phyloP scores from a whole-genome alignment of 53 echinoderm and acorn worm genomes.

The Antedon mediterranea region DNA sequence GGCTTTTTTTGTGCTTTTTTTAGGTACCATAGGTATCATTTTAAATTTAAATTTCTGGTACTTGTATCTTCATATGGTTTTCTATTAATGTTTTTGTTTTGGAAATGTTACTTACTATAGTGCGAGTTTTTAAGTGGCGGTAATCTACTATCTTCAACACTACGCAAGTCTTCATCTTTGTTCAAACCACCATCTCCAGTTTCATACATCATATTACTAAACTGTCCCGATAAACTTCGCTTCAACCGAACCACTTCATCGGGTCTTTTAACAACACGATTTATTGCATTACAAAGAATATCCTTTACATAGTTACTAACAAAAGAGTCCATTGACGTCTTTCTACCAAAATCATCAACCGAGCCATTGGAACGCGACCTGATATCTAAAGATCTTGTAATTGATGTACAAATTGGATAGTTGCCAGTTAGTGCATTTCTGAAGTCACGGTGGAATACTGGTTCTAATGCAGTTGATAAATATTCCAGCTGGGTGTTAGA shows the following conservation, averaged over 20 bases:
- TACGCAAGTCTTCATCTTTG: too few species aligned
- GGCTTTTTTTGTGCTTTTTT: not conserved
- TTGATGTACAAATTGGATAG: constrained; percentile 25
- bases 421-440: constrained; percentile 36
- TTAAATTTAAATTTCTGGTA: too few species aligned
- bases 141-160: too few species aligned
- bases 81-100: too few species aligned
- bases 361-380: not conserved
- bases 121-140: too few species aligned
- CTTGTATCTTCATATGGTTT: too few species aligned
- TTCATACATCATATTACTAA: too few species aligned
- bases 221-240: too few species aligned
- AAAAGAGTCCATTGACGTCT: constrained; percentile 13
- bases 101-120: too few species aligned
- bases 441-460: constrained; percentile 89
- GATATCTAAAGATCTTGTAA: not conserved
- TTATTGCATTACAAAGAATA: constrained; percentile 8
- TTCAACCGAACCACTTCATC: not conserved
- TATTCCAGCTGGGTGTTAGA: constrained; percentile 68
- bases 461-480: constrained; percentile 81
- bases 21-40: not conserved
- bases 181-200: too few species aligned
- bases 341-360: not conserved
- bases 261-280: not conserved
- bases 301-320: constrained; percentile 20